Conservation (phyloP, 2,797 vertebrate genomes). For the Clarias platycephalus region DNA sequence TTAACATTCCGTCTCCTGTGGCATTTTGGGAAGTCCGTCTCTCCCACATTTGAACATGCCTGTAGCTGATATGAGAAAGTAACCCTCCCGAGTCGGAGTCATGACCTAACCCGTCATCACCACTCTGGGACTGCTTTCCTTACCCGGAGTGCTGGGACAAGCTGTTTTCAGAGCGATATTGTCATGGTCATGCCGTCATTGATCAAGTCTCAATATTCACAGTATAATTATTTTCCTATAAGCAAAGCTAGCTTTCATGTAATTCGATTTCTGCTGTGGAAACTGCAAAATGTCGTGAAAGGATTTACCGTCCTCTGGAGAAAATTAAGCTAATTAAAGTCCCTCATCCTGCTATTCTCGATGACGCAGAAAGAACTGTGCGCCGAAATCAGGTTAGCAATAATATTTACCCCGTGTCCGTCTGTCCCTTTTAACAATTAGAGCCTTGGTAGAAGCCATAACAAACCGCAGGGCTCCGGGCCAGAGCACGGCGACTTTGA, state of each 20-base stretch:
- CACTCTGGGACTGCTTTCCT: constrained; percentile 56
- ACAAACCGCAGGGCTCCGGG: constrained; percentile 60
- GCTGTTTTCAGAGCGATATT: neutral
- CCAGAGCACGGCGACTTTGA: constrained; percentile 56
- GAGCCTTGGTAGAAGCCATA: constrained; percentile 60
- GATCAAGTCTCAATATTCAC: neutral
- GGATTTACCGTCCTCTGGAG: constrained; percentile 29
- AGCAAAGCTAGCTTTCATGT: neutral
- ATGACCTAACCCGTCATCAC: constrained; percentile 68
- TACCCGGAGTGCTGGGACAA: constrained; percentile 22
- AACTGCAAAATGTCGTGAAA: constrained; percentile 10
- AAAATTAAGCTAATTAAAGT: constrained; percentile 37
- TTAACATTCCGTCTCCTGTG: constrained; percentile 63
- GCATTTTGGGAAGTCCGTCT: constrained; percentile 48
- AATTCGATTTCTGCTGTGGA: neutral
- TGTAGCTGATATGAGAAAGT: constrained; percentile 57
- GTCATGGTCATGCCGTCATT: neutral
- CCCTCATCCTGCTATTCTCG: constrained; percentile 35
- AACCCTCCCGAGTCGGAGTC: constrained; percentile 59
- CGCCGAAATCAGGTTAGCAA: constrained; percentile 56
- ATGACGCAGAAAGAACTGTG: constrained; percentile 49
- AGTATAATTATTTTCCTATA: neutral
- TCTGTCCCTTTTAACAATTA: constrained; percentile 60
- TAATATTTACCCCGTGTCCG: constrained; percentile 66
- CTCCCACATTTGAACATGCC: constrained; percentile 42